Evolutionary conservation across 2,113 vertebrate species (phyloP), one percentile per base, ranked within the genome.

Genomic region (Heterocephalus glaber): DNA sequence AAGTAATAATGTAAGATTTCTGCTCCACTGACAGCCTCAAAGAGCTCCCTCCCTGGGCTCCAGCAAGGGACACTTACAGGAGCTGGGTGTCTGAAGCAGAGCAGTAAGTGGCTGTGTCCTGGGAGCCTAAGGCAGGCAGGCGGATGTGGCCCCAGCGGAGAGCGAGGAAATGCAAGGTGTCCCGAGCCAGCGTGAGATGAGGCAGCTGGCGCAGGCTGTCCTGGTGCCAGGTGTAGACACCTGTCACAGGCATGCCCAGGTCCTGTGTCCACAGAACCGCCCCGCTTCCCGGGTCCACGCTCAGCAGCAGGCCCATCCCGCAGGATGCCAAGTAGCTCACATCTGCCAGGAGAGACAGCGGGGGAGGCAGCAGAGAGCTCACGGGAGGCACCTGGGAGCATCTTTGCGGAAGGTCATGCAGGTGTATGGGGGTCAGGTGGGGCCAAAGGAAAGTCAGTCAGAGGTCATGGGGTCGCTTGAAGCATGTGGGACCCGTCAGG

Each of bases 241-340:
- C 99, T 0, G 98, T 98, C 77, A 99, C 99, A 0, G 99, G 99
- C 0, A 99, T 99, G 0, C 99, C 99, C 0, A 99, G 99, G 97
- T 99, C 99, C 97, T 99, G 99, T 0, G 99, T 99, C 99, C 99
- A 99, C 88, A 99, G 98, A 35, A 99, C 98, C 0, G 98, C 98
- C 4, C 99, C 99, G 0, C 99, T 98, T 95, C 98, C 99, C 72
- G 99, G 99, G 98, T 99, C 99, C 93, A 99, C 99, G 0, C 99
- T 99, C 88, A 99, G 99, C 97, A 99, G 98, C 74, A 99, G 98
- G 44, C 99, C 99, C 0, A 99, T 99, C 0, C 99, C 99, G 0
- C 99, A 99, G 0, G 99, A 99, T 13, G 99, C 98, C 10, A 99
- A 99, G 96, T 99, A 99, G 68, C 99, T 99, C 99, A 99, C 98